Base-by-base conservation (phyloP, 2,113 vertebrate genomes). In the Artemisiospiza belli region DNA sequence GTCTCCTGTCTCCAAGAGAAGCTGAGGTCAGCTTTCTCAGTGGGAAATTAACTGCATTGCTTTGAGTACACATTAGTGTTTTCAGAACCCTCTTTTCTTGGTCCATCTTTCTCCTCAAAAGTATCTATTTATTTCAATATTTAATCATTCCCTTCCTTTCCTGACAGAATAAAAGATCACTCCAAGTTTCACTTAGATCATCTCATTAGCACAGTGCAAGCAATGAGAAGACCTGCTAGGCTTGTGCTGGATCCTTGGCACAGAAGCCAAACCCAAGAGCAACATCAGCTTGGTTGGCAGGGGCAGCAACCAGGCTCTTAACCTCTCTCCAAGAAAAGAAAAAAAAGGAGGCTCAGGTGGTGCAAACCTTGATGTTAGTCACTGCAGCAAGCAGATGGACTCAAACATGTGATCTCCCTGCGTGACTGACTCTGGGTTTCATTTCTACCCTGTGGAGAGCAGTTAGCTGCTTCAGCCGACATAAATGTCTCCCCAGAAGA, bases 1-100 rank as follows among this genome's bases (percentile, higher is more conserved):
- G 95, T 93, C 93, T 95, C 96, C 95, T 76, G 92, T 88, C 92
- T 94, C 92, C 0, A 0, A 81, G 91, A 95, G 97, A 83, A 97
- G 92, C 95, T 94, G 96, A 97, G 96, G 96, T 97, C 97, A 96
- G 95, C 95, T 90, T 97, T 96, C 93, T 95, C 79, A 90, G 75
- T 55, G 93, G 94, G 95, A 96, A 97, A 94, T 94, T 85, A 96
- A 84, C 90, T 94, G 95, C 85, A 88, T 75, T 88, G 83, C 76
- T 78, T 72, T 86, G 90, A 96, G 79, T 47, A 88, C 73, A 87
- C 61, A 72, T 75, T 82, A 84, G 73, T 62, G 86, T 95, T 89
- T 93, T 89, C 93, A 91, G 86, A 96, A 96, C 79, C 62, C 89
- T 69, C 88, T 95, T 30, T 87, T 63, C 76, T 97, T 13, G 2